Evolutionary conservation across 2,888 invertebrate genomes (phyloP).

Genomic region (Timema cristinae): DNA sequence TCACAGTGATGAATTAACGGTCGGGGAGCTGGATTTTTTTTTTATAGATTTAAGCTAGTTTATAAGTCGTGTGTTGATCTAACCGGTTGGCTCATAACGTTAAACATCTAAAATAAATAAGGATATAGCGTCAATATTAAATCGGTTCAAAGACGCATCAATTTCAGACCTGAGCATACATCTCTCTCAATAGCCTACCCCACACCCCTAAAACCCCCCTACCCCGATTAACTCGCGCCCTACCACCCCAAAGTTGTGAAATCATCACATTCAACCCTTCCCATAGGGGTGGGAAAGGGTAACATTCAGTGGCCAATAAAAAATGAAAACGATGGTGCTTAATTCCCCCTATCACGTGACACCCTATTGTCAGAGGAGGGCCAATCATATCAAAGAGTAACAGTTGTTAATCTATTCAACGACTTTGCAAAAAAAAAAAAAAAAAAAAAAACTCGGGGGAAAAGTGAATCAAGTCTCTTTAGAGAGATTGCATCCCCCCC

Average conservation of each 20-base stretch:
- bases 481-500: too few relatives aligned
- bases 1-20: too few relatives aligned
- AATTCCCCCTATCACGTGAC: slow-evolving; percentile 5
- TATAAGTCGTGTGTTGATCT: too few relatives aligned
- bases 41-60: too few relatives aligned
- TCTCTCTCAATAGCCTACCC: not conserved
- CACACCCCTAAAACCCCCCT: not conserved
- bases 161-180: too few relatives aligned
- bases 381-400: slow-evolving; percentile 8
- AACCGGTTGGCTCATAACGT: too few relatives aligned
- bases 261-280: slow-evolving; percentile 12
- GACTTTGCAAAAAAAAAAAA: not conserved
- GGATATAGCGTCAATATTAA: too few relatives aligned
- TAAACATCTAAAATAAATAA: too few relatives aligned
- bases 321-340: not conserved
- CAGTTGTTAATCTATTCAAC: not conserved
- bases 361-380: not conserved
- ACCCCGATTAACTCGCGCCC: not conserved
- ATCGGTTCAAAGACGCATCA: too few relatives aligned
- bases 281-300: not conserved
- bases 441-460: too few relatives aligned
- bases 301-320: not conserved
- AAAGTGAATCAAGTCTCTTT: too few relatives aligned
- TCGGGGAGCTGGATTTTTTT: too few relatives aligned
- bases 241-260: slow-evolving; percentile 2